A percentile compares a stretch with the other conserved stretches of the same genome.
These are phyloP conservation scores for Saxidomus purpurata DNA, from an alignment of 1,140 invertebrate species.

Conservation along the genomic window DNA sequence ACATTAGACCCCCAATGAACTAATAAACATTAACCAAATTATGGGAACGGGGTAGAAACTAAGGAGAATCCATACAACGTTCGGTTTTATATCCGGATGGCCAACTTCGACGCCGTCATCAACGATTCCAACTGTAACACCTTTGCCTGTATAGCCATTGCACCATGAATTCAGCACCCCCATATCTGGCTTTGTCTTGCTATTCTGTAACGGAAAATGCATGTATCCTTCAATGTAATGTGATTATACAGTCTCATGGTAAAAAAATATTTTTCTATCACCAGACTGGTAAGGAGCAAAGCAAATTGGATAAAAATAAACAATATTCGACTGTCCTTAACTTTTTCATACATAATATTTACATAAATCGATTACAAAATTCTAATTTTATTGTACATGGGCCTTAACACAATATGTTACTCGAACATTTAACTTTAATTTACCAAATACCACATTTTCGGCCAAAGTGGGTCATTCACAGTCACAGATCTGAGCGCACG, in stretches of 20 bases:
- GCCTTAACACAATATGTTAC: no score
- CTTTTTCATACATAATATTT: no score
- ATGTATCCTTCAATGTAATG: background rate
- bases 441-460: constrained; percentile 19
- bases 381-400: no score
- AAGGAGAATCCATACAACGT: background rate
- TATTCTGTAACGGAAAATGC: background rate
- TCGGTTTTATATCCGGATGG: constrained; percentile 11
- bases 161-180: background rate
- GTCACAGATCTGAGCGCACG: background rate
- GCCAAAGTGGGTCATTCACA: background rate
- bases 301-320: background rate
- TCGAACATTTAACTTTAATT: no score
- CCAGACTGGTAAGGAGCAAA: background rate
- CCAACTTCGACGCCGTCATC: background rate
- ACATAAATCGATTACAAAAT: no score
- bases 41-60: no score
- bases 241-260: no score
- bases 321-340: no score
- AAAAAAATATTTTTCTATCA: background rate
- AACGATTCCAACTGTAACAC: background rate
- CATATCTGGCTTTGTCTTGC: background rate
- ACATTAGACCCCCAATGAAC: no score
- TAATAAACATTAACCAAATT: no score
- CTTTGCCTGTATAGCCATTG: constrained; percentile 10